Base-by-base conservation (phyloP, 2,888 invertebrate genomes). In the Andrena chrysosceles region DNA sequence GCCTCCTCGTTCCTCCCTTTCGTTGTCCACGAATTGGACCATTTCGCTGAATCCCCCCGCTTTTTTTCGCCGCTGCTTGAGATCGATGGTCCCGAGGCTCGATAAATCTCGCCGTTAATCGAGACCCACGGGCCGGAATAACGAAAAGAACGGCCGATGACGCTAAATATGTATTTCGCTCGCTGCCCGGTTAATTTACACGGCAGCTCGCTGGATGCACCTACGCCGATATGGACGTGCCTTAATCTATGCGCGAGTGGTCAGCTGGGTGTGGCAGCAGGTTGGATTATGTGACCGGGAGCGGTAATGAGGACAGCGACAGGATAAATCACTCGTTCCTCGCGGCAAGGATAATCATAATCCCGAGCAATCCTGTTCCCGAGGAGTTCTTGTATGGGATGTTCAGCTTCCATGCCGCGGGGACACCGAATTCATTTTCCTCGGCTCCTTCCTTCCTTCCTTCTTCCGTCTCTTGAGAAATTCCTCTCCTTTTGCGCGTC, bases 251-350 rank as follows among this genome's bases (percentile, higher is more conserved):
- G 87, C 87, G 64, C 78, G 84, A 87, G 74, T 82, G 81, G 83
- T 87, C 86, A 81, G 79, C 86, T 89, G 90, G 93, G 93, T 91
- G 92, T 90, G 92, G 91, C 91, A 81, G 86, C 90, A 87, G 88
- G 88, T 87, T 88, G 87, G 89, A 89, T 88, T 89, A 87, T 89
- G 89, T 90, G 90, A 90, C 91, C 90, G 87, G 90, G 88, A 90
- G 88, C 87, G 63, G 90, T 92, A 92, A 93, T 91, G 91, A 93
- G 91, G 86, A 91, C 91, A 89, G 90, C 91, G 90, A 91, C 89
- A 84, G 90, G 90, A 93, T 93, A 93, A 93, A 93, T 93, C 93
- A 93, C 87, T 90, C 90, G 87, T 89, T 91, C 88, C 90, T 76
- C 85, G 82, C 85, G 74, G 78, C 79, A 83, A 90, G 89, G 92